Percentiles rank a stretch among this genome's conserved stretches.
phyloP scores from a whole-genome alignment of 2,888 invertebrate species.

The Oasisia sp. region DNA sequence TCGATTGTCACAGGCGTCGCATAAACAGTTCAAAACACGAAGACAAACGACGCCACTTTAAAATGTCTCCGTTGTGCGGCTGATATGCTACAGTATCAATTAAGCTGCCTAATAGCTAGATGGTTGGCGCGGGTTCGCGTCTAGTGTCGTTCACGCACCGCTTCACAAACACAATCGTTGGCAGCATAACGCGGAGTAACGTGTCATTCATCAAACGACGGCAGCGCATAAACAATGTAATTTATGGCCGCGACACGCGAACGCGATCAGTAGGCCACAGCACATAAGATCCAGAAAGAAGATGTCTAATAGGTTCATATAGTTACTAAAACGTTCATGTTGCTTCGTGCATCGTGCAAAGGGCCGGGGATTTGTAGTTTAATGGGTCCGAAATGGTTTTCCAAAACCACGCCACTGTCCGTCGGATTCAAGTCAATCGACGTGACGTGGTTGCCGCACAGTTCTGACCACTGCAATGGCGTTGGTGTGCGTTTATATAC shows the following conservation, averaged over 20 bases:
- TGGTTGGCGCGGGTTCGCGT: neutral
- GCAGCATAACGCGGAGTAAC: neutral
- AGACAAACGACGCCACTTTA: neutral
- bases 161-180: neutral
- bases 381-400: no score
- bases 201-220: neutral
- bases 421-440: no score
- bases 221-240: neutral
- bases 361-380: no score
- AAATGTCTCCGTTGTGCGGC: neutral
- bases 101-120: neutral
- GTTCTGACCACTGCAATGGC: no score
- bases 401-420: no score
- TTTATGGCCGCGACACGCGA: neutral
- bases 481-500: no score
- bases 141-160: neutral
- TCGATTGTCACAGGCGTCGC: neutral
- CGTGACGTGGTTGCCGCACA: no score
- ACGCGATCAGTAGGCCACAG: neutral
- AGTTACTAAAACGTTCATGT: neutral
- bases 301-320: neutral
- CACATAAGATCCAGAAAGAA: neutral
- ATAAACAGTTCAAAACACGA: neutral
- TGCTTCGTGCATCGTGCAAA: no score
- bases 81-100: neutral